Base-by-base conservation (phyloP, 2,113 vertebrate species). In the Synchiropus splendidus region DNA sequence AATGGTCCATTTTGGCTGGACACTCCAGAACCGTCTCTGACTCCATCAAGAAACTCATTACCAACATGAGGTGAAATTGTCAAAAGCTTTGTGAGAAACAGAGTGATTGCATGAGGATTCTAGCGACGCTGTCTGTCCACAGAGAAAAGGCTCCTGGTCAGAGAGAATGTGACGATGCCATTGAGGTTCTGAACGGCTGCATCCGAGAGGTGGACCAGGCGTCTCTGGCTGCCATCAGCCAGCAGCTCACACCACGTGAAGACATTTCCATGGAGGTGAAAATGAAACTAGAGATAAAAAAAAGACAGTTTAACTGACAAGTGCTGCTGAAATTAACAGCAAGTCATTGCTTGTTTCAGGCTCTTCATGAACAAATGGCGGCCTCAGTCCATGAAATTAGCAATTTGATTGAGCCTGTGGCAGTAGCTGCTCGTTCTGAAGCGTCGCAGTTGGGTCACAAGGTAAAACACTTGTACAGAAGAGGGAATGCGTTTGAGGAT, bases 121-220 rank as follows among this genome's bases (percentile, higher is more conserved):
- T 9, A 9, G 30, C 14, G 0, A 3, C 34, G 6, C 10, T 41
- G 1, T 12, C 8, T 53, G 13, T 62, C 45, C 52, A 38, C 80
- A 99, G 94, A 77, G 95, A 99, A 50, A 97, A 98, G 61, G 95
- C 95, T 42, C 95, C 95, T 8, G 95, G 95, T 6, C 95, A 99
- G 74, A 82, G 87, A 60, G 94, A 97, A 42, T 97, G 95, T 14
- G 95, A 99, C 1, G 81, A 94, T 0, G 93, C 95, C 36, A 95
- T 99, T 0, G 89, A 92, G 12, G 86, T 87, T n/a, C 77, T 99
- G 54, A 94, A 91, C 45, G 87, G 81, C 74, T 92, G 91, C 48
- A 89, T 98, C 36, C 83, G 91, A 13, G 94, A 99, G 39, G 88
- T 98, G 12, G 94, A 98, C 74, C 92, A 98, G 76, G 93, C 95